Base-by-base conservation (phyloP, 2,888 invertebrate genomes). In the Synergus umbraculus region DNA sequence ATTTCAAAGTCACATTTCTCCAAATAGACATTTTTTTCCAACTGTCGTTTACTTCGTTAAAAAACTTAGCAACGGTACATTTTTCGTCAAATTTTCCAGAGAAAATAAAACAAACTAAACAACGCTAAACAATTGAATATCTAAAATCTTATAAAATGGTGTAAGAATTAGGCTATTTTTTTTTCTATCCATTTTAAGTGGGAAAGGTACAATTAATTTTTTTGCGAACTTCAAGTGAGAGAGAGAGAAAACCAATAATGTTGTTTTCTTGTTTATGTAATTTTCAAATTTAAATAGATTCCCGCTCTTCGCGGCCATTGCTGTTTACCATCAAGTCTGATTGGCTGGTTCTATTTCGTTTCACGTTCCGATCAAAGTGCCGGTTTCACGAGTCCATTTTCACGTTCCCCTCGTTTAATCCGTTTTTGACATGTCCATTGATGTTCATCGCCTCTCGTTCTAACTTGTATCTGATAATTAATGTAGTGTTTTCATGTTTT, bases 351-450 rank as follows among this genome's bases (percentile, higher is more conserved):
- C 69, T 29, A 13, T 73, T 73, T 49, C 49, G 37, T 41, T 54
- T 18, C 73, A 69, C 2, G 8, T 29, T 22, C 54, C 49, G 4
- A 41, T 37, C 29, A 69, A 46, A 12, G 60, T 18, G 29, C 73
- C 49, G 73, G 73, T 54, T 73, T 79, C 77, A 46, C 29, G 15
- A 41, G 43, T 78, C 44, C 60, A 29, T 46, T 76, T 79, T 46
- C 78, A 18, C 73, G 66, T 84, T 84, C 79, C 84, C 49, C 3
- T 18, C 7, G 79, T 81, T 78, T 82, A 79, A 79, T 83, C 82
- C 82, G 83, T 83, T 84, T 83, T 83, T 81, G 81, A 80, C 82
- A 85, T 83, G 83, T 84, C 79, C 66, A 80, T 82, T 77, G 29
- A 78, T 22, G 7, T 81, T 13, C 13, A 41, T 73, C 37, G 5